Evolutionary conservation across 2,888 invertebrate species (phyloP).

Genomic region (Aphrophora alni): DNA sequence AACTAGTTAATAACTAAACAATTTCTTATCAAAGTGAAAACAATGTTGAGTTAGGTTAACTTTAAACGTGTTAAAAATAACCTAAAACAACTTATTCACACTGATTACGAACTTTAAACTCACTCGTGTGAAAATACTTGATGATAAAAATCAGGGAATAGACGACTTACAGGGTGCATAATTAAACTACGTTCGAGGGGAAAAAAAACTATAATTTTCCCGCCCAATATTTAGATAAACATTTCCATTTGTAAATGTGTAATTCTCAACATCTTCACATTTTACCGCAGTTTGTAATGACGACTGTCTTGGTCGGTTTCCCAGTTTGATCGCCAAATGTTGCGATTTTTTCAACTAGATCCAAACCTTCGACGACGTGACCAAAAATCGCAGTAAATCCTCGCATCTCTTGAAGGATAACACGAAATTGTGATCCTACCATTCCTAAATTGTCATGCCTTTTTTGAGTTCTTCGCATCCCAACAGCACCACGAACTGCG

Average conservation of each 20-base stretch:
- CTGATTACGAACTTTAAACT: too few species aligned
- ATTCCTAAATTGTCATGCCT: conserved; percentile 79
- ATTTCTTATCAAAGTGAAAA: background rate
- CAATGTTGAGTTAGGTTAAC: too few species aligned
- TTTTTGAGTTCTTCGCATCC: conserved; percentile 81
- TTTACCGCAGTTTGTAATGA: conserved; percentile 78
- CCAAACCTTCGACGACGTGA: conserved; percentile 79
- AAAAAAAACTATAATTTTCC: background rate
- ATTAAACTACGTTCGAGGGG: background rate
- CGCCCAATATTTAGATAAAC: background rate
- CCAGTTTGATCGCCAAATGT: conserved; percentile 79
- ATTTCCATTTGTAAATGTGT: background rate
- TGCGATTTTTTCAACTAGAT: conserved; percentile 78
- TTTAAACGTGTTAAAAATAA: too few species aligned
- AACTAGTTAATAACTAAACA: background rate
- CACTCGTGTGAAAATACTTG: too few species aligned
- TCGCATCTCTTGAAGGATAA: conserved; percentile 81
- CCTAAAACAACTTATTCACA: too few species aligned
- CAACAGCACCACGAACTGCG: conserved; percentile 78
- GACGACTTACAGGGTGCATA: background rate
- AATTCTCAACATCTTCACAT: conserved; percentile 59
- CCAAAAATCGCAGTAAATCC: conserved; percentile 85
- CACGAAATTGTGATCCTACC: conserved; percentile 85
- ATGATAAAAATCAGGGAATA: background rate
- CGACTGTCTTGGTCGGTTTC: conserved; percentile 75